phyloP scores from a whole-genome alignment of 2,113 vertebrate species.

The Sus scrofa region T2T-Sscrofa CM000824.6:45525001-45525500 shows the following conservation, averaged over 20 bases:
- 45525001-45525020: constrained; percentile 9
- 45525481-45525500: constrained; percentile 70
- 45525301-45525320: background rate
- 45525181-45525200: background rate
- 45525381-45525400: background rate
- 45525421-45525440: background rate
- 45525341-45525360: background rate
- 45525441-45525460: constrained; percentile 26
- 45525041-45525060: background rate
- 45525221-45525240: background rate
- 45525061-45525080: background rate
- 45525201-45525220: background rate
- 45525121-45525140: background rate
- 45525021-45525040: background rate
- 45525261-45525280: constrained; percentile 24
- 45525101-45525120: background rate
- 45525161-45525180: background rate
- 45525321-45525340: background rate
- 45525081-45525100: background rate
- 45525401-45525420: background rate
- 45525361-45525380: background rate
- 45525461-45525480: background rate
- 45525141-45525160: background rate
- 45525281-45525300: background rate
- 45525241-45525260: background rate